These are phyloP conservation scores for Nemurella pictetii DNA, from an alignment of 2,888 invertebrate genomes.

Conservation along the genomic window DNA sequence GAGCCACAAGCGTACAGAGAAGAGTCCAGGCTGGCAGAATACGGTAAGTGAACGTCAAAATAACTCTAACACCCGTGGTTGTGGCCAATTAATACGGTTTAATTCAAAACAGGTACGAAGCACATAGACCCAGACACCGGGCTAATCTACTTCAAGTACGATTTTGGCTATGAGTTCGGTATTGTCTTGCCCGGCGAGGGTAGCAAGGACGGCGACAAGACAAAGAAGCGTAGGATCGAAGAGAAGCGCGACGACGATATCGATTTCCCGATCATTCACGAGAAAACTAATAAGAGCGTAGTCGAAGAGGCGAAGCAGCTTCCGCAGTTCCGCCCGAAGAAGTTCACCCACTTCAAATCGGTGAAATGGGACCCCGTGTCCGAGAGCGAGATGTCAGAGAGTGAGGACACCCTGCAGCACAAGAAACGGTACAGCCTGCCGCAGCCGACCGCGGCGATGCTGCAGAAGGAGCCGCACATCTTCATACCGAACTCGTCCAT, in stretches of 20 bases:
- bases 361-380: slow-evolving; percentile 66
- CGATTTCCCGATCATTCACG: slow-evolving; percentile 69
- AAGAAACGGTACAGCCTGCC: slow-evolving; percentile 55
- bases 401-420: slow-evolving; percentile 51
- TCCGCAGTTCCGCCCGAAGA: slow-evolving; percentile 53
- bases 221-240: slow-evolving; percentile 32
- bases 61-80: neutral
- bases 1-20: slow-evolving; percentile 71
- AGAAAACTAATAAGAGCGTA: slow-evolving; percentile 54
- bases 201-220: slow-evolving; percentile 50
- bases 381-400: slow-evolving; percentile 65
- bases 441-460: slow-evolving; percentile 45
- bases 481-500: slow-evolving; percentile 45
- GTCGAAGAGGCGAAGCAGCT: slow-evolving; percentile 43
- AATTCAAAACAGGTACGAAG: slow-evolving; percentile 64
- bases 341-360: slow-evolving; percentile 53
- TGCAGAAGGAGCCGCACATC: slow-evolving; percentile 43
- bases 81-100: neutral
- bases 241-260: slow-evolving; percentile 62
- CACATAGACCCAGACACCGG: slow-evolving; percentile 76
- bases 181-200: slow-evolving; percentile 70
- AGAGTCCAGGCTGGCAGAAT: slow-evolving; percentile 69
- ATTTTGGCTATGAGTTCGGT: slow-evolving; percentile 79
- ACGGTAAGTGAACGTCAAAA: slow-evolving; percentile 60
- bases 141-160: slow-evolving; percentile 79